Evolutionary conservation across 2,797 vertebrate species (phyloP).

Genomic region (Hozukius guyotensis): DNA sequence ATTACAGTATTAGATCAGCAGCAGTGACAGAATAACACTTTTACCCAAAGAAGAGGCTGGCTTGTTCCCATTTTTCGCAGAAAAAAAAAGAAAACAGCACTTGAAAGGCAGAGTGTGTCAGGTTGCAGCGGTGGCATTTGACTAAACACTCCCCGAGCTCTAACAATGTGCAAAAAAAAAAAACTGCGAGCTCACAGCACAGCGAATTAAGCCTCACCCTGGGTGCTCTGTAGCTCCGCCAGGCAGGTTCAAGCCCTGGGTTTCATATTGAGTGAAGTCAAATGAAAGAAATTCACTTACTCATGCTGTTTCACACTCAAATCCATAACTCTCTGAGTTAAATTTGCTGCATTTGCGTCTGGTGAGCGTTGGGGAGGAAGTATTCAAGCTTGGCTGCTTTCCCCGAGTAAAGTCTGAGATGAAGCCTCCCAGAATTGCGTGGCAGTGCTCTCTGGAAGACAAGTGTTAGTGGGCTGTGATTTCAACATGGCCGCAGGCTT

Average conservation of each 20-base stretch:
- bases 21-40: slow-evolving; percentile 43
- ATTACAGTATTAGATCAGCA: slow-evolving; percentile 49
- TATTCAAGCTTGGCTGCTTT: slow-evolving; percentile 56
- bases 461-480: slow-evolving; percentile 67
- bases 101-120: slow-evolving; percentile 51
- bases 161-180: slow-evolving; percentile 15
- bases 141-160: slow-evolving; percentile 49
- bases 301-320: slow-evolving; percentile 67
- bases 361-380: slow-evolving; percentile 55
- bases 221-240: slow-evolving; percentile 50
- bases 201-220: slow-evolving; percentile 45
- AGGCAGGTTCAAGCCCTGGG: slow-evolving; percentile 56
- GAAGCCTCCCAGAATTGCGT: slow-evolving; percentile 48
- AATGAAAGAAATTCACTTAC: slow-evolving; percentile 73
- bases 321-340: slow-evolving; percentile 56
- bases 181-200: slow-evolving; percentile 41
- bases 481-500: slow-evolving; percentile 59
- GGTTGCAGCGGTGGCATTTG: slow-evolving; percentile 46
- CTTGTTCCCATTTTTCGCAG: background rate
- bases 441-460: slow-evolving; percentile 51
- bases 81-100: background rate
- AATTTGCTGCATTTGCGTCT: slow-evolving; percentile 63
- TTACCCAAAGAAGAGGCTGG: slow-evolving; percentile 59
- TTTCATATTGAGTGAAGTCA: slow-evolving; percentile 69
- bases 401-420: slow-evolving; percentile 42